phyloP scores from a whole-genome alignment of 2,888 invertebrate genomes.

The Coelogynopora nodosa region DNA sequence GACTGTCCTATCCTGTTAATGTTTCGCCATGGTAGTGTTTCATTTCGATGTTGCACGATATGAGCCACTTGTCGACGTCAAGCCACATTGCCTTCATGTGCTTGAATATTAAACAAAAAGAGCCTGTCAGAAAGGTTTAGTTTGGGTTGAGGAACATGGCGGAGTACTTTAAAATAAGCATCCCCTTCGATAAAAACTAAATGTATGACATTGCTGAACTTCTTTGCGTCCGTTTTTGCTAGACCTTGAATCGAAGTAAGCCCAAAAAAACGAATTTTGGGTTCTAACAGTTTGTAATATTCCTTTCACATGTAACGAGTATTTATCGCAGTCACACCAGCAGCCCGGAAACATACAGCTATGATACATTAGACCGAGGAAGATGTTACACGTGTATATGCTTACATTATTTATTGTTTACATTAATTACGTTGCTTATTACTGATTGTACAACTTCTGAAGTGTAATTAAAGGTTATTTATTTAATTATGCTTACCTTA shows the following conservation, averaged over 20 bases:
- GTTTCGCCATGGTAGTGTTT: conserved; percentile 33
- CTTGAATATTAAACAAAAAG: conserved; percentile 15
- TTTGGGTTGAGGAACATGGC: conserved; percentile 24
- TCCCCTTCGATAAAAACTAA: neutral
- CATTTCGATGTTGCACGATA: conserved; percentile 32
- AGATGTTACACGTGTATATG: conserved; percentile 32
- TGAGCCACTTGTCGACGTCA: conserved; percentile 16
- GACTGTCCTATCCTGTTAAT: conserved; percentile 35
- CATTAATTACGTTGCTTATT: no score
- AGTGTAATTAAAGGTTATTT: no score
- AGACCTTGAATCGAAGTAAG: conserved; percentile 32
- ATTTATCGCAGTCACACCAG: conserved; percentile 34
- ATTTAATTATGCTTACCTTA: no score
- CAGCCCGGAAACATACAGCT: conserved; percentile 29
- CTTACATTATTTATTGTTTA: no score
- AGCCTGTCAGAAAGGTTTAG: conserved; percentile 8
- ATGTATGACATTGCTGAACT: conserved; percentile 31
- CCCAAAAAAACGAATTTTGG: conserved; percentile 16
- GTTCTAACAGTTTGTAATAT: conserved; percentile 23
- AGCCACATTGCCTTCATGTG: conserved; percentile 25
- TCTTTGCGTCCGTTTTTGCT: conserved; percentile 12
- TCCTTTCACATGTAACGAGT: neutral
- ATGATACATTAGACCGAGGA: conserved; percentile 33
- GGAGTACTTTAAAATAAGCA: conserved; percentile 23
- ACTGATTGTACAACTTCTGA: no score